Base-by-base conservation (phyloP, 64 coral and sea anemone genomes). In the Anthopleura sola region DNA sequence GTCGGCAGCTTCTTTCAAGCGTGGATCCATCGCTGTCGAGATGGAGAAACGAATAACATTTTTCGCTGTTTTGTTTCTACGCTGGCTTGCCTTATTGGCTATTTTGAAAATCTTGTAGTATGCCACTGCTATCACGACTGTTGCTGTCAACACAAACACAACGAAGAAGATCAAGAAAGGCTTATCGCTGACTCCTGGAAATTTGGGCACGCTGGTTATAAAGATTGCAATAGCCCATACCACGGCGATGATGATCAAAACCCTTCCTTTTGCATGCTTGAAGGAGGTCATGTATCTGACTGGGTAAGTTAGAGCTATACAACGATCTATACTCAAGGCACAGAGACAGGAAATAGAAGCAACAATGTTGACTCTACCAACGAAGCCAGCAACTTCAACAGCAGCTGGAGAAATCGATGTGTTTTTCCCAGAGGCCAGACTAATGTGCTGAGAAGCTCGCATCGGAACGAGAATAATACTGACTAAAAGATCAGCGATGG, bases 51-150 rank as follows among this genome's bases (percentile, higher is more conserved):
- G 87, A 33, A 97, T 68, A 1, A 92, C 86, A 49, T 90, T 92
- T 9, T 40, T 34, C 19, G 86, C 78, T 19, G 89, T 80, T 46
- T 86, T 92, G 11, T 60, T 58, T 8, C 40, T 80, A 18, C 83
- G 83, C 34, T 75, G 49, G 49, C 80, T 75, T 32, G 81, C 83
- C 53, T 82, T 83, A n/a, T 83, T 85, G n/a, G 82, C 92, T 19
- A 97, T 97, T 77, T 84, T 89, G 36, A 97, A 90, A 81, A 97
- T 97, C 37, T 78, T 88, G 50, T 92, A 92, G 56, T 97, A 97
- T 19, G 87, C 85, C 3, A 90, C 87, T 64, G 81, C 78, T 68
- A 97, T 97, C 17, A 93, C 62, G 11, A 81, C 29, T 0, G 94
- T 97, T 37, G 86, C 88, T n/a, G 80, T 37, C 26, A 97, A 60